A percentile compares a stretch with the other conserved stretches of the same genome.
Evolutionary conservation across 2,888 invertebrate species (phyloP).

Genomic region (Lepidocyrtinus sp.): DNA sequence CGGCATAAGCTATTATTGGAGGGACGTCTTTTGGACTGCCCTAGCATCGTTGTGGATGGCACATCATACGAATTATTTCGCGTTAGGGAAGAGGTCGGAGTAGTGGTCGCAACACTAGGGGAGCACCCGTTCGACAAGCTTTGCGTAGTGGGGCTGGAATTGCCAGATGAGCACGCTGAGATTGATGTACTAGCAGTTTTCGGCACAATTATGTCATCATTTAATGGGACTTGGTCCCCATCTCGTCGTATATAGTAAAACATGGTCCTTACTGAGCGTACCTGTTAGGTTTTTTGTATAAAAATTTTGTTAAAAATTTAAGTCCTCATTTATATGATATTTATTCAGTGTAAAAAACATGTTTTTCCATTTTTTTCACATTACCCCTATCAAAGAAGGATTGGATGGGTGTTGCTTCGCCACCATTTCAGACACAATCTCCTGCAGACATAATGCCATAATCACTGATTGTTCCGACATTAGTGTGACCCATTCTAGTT

Average conservation of each 20-base stretch:
- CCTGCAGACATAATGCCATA: slow-evolving; percentile 95
- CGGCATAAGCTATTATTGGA: slow-evolving; percentile 64
- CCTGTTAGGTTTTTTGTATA: slow-evolving; percentile 46
- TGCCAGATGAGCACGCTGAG: slow-evolving; percentile 66
- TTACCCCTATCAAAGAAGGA: slow-evolving; percentile 67
- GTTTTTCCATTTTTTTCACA: background rate
- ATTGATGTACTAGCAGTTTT: slow-evolving; percentile 45
- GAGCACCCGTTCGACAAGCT: slow-evolving; percentile 66
- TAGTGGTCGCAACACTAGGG: slow-evolving; percentile 55
- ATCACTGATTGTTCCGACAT: slow-evolving; percentile 93
- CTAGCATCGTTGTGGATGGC: slow-evolving; percentile 59
- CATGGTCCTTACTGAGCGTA: slow-evolving; percentile 65
- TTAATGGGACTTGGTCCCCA: slow-evolving; percentile 66
- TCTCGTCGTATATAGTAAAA: slow-evolving; percentile 66
- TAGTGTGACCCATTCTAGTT: slow-evolving; percentile 94
- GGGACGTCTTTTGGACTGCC: slow-evolving; percentile 66
- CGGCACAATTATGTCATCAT: slow-evolving; percentile 63
- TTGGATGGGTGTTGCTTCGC: slow-evolving; percentile 78
- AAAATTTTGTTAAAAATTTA: slow-evolving; percentile 11
- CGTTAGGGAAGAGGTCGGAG: slow-evolving; percentile 70
- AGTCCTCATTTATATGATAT: background rate
- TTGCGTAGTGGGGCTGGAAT: slow-evolving; percentile 66
- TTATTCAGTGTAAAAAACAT: slow-evolving; percentile 5
- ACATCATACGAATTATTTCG: slow-evolving; percentile 70
- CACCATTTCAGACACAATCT: slow-evolving; percentile 94